phyloP scores from a whole-genome alignment of 2,113 vertebrate species.

The Myocastor coypus region DNA sequence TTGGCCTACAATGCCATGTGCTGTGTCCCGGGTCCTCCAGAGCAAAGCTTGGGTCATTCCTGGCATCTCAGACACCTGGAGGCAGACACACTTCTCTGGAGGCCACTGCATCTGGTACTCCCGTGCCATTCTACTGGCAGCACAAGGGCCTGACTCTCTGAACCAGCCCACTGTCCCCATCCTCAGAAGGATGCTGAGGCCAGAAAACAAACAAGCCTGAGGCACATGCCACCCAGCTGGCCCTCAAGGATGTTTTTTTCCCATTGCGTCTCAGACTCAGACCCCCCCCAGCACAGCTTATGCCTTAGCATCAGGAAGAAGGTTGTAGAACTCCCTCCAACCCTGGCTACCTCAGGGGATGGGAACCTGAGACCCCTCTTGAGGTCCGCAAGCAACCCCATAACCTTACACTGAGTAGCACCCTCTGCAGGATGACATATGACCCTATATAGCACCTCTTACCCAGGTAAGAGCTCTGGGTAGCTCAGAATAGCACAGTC shows the following conservation, averaged over 20 bases:
- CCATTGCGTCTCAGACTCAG: neutral
- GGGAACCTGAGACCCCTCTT: neutral
- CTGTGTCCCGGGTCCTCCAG: neutral
- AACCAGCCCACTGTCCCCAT: neutral
- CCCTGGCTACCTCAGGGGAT: neutral
- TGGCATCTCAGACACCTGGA: neutral
- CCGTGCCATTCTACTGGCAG: neutral
- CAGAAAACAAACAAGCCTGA: neutral
- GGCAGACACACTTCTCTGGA: neutral
- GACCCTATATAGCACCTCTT: neutral
- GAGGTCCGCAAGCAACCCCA: neutral
- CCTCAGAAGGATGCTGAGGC: neutral
- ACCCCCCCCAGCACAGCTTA: neutral
- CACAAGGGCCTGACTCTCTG: neutral
- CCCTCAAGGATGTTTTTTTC: no score
- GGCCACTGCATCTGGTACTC: neutral
- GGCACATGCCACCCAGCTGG: neutral
- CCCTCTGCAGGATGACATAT: no score
- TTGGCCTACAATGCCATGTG: rapidly evolving
- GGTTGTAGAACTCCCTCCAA: neutral
- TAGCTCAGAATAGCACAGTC: neutral
- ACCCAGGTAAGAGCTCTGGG: no score
- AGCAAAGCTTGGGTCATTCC: neutral
- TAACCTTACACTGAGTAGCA: no score
- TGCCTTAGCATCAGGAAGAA: neutral